phyloP scores from a whole-genome alignment of 1,140 invertebrate genomes.

The Potamilus streckersoni region DNA sequence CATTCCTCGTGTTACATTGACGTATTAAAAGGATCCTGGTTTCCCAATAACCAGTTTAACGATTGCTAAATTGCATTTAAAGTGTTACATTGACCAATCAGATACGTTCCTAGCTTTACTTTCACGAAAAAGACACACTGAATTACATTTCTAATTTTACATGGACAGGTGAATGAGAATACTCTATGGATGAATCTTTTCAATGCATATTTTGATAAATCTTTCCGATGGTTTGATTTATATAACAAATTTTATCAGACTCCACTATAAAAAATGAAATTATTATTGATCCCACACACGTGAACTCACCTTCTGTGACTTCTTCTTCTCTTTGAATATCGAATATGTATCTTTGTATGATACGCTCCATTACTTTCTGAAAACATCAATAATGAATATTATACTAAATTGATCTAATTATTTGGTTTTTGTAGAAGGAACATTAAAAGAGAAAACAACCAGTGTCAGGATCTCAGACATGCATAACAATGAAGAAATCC shows the following conservation, averaged over 20 bases:
- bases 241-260: too few relatives aligned
- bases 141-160: background rate
- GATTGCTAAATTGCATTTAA: too few relatives aligned
- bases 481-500: background rate
- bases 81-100: too few relatives aligned
- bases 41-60: too few relatives aligned
- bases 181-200: background rate
- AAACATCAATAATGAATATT: constrained; percentile 14
- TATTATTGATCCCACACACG: too few relatives aligned
- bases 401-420: background rate
- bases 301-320: constrained; percentile 56
- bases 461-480: background rate
- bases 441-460: background rate
- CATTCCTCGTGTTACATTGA: too few relatives aligned
- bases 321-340: constrained; percentile 62
- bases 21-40: too few relatives aligned
- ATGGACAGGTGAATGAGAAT: background rate
- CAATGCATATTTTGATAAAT: background rate
- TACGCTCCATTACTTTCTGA: constrained; percentile 60
- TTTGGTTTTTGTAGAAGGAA: background rate
- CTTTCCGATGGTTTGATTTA: background rate
- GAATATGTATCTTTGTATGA: constrained; percentile 62
- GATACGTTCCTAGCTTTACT: too few relatives aligned
- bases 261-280: too few relatives aligned
- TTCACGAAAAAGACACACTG: too few relatives aligned